Evolutionary conservation across 35 echinoderm and acorn worm genomes (phyloP), one percentile per base, ranked within the genome.

Genomic region (Heliocidaris erythrogramma): DNA sequence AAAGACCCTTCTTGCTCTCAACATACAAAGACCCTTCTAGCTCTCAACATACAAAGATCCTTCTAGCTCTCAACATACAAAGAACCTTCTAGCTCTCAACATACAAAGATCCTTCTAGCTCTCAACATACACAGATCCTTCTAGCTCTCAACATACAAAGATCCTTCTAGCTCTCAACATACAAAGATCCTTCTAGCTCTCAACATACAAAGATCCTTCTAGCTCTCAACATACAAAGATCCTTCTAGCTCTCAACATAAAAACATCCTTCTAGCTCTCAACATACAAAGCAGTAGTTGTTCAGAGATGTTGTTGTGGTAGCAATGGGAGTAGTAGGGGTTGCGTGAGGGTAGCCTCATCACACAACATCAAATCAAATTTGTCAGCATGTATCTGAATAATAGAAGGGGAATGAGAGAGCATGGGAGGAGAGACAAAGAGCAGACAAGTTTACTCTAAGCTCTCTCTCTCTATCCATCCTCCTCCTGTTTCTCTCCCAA

Each of bases 371-470:
- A 78, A n/a, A 78, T 78, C n/a, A 78, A 78, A 78, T 78, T n/a
- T 78, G 21, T 78, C 65, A 78, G 65, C 65, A 78, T 78, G 65
- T 78, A 78, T 78, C 7, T 78, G 65, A 78, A 78, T 78, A 78
- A 78, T 29, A 78, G 65, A 78, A 78, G 65, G 65, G 27, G 21
- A 27, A 78, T 78, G 65, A 24, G 65, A 78, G 65, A 78, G 21
- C 65, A 78, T 12, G 52, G 52, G 52, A 56, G 52, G 52, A 56
- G 18, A 78, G 65, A 78, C 8, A 24, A 78, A n/a, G 65, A 78
- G 65, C 65, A 78, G 65, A 78, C 87, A 89, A 89, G 87, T 89
- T 89, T 89, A 89, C 87, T 17, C 87, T 78, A 89, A 89, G 30
- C 87, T 89, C 87, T 30, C 14, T 35, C 29, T 48, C 31, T 89